Evolutionary conservation across 2,797 vertebrate species (phyloP).

Genomic region (Sus cebifrons): DNA sequence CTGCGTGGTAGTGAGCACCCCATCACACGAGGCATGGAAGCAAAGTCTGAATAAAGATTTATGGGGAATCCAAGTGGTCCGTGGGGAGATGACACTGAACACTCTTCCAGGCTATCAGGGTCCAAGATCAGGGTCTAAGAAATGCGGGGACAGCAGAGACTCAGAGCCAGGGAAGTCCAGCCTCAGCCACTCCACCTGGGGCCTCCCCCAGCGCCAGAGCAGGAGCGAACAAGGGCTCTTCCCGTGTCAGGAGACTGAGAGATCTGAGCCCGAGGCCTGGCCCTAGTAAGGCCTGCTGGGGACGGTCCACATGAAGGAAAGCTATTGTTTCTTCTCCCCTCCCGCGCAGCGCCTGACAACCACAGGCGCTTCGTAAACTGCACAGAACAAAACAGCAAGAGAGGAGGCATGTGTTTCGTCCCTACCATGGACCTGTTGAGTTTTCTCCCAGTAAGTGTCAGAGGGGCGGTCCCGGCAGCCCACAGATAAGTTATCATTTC

Average conservation of each 20-base stretch:
- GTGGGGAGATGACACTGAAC: background rate
- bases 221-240: background rate
- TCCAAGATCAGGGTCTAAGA: background rate
- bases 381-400: background rate
- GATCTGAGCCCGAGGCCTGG: background rate
- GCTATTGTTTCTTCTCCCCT: background rate
- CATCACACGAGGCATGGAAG: background rate
- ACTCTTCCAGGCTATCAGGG: background rate
- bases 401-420: background rate
- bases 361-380: background rate
- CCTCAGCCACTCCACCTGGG: background rate
- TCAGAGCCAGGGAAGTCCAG: background rate
- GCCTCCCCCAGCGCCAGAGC: background rate
- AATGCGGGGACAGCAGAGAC: background rate
- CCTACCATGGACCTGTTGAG: background rate
- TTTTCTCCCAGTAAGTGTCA: background rate
- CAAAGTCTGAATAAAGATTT: background rate
- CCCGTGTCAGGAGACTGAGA: background rate
- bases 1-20: background rate
- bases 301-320: background rate
- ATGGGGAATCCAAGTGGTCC: background rate
- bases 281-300: background rate
- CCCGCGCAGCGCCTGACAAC: background rate
- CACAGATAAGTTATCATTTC: background rate
- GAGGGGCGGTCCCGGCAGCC: background rate